These are phyloP conservation scores for Heliconius ethilla DNA, from an alignment of 2,888 invertebrate species.

Conservation along the genomic window DNA sequence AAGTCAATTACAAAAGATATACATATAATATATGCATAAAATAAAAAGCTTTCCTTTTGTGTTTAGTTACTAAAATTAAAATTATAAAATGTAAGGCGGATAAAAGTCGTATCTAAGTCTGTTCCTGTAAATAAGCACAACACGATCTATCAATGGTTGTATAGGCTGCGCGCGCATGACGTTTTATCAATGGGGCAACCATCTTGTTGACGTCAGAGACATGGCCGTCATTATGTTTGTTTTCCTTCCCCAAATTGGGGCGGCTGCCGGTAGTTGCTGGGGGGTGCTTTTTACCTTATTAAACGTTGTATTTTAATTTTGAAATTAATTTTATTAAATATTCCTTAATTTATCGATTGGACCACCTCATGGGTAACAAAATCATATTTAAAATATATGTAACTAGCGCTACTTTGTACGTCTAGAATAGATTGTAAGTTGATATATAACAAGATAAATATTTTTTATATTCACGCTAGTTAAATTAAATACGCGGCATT, in stretches of 20 bases:
- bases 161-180: constrained; percentile 66
- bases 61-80: neutral
- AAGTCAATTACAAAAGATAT: no score
- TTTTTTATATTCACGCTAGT: no score
- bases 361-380: neutral
- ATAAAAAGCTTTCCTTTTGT: no score
- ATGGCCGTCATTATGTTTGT: constrained; percentile 70
- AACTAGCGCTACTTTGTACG: neutral
- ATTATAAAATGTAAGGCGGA: neutral
- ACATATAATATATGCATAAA: no score
- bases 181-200: constrained; percentile 74
- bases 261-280: constrained; percentile 31
- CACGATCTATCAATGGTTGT: constrained; percentile 73
- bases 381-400: neutral
- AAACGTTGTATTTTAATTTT: neutral
- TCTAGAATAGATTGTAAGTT: neutral
- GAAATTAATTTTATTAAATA: neutral
- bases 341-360: neutral
- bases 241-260: constrained; percentile 59
- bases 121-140: constrained; percentile 35
- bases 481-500: no score
- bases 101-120: constrained; percentile 8
- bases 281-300: constrained; percentile 3
- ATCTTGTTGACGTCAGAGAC: constrained; percentile 75
- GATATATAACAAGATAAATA: neutral